Base-by-base conservation (phyloP, 2,888 invertebrate species). In the Phaonia tiefii region DNA sequence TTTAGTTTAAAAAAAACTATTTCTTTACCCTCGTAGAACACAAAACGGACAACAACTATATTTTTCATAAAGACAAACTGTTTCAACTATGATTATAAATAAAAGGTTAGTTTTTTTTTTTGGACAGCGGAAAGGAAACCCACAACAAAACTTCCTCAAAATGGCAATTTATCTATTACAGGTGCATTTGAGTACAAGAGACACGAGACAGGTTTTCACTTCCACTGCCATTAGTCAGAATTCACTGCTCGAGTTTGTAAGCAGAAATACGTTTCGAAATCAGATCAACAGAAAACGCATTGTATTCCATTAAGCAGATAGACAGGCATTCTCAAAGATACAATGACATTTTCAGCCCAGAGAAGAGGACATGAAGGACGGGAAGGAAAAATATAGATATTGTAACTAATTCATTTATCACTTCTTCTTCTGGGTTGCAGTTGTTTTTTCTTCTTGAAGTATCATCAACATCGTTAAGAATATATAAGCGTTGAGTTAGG, bases 341-440 rank as follows among this genome's bases (percentile, higher is more conserved):
- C 73, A 56, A 56, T 80, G 76, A 73, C 72, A 65, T 56, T 72
- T 60, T 63, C 8, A 39, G 42, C 17, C 22, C 42, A 13, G 25
- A 5, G 54, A 2, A 54, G 5, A 22, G 54, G 25, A 25, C 1
- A 25, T 10, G 22, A 44, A n/a, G 15, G 37, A 31, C 31, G 31
- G 4, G 31, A 46, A 8, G 20, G 20, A 17, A 49, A 20, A 20
- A 10, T 8, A 20, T 13, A 17, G 42, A 73, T 73, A 76, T 73
- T 73, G 76, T 73, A 73, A 80, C 76, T 73, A 80, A 80, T 80
- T 80, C 73, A 76, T 73, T 80, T 76, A 74, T 76, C 80, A 80
- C 76, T 74, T 75, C 58, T 75, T 1, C 25, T 11, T 2, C 13
- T 49, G 15, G 8, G n/a, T n/a, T n/a, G n/a, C n/a, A n/a, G n/a